phyloP scores from a whole-genome alignment of 2,113 vertebrate genomes.

The Ammodytes dubius region DNA sequence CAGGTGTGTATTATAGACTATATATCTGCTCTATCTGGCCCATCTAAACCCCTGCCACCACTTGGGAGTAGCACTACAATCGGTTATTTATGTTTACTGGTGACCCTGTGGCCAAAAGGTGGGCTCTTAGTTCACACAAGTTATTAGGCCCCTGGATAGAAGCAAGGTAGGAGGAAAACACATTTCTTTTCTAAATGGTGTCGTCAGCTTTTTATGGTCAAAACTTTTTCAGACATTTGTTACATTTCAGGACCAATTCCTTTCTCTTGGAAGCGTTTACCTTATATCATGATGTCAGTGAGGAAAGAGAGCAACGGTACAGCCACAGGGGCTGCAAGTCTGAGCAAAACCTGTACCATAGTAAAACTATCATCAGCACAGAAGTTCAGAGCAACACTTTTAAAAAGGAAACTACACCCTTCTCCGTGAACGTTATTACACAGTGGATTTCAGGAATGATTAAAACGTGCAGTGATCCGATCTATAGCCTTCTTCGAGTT shows the following conservation, averaged over 20 bases:
- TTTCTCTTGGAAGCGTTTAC: conserved; percentile 54
- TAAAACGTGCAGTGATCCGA: conserved; percentile 3
- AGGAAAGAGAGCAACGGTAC: conserved; percentile 25
- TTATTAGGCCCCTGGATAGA: conserved; percentile 75
- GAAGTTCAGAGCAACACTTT: conserved; percentile 41
- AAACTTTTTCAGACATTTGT: conserved; percentile 68
- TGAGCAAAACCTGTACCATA: conserved; percentile 24
- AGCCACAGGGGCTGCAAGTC: conserved; percentile 44
- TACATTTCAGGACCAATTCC: conserved; percentile 35
- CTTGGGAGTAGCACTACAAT: conserved; percentile 73
- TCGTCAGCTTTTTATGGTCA: conserved; percentile 65
- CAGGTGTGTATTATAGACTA: conserved; percentile 62
- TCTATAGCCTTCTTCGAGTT: not conserved
- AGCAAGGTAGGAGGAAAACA: conserved; percentile 62
- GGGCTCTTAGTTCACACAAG: conserved; percentile 76
- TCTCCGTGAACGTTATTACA: conserved; percentile 16
- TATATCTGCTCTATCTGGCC: conserved; percentile 72
- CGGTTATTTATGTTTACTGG: conserved; percentile 88
- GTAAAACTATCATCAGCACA: conserved; percentile 15
- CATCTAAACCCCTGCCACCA: conserved; percentile 83
- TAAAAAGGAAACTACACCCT: conserved; percentile 31
- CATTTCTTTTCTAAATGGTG: conserved; percentile 78
- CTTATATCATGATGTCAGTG: conserved; percentile 63
- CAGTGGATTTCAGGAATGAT: conserved; percentile 15
- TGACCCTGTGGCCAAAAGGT: conserved; percentile 85